Evolutionary conservation across 2,113 vertebrate genomes (phyloP), one percentile per base, ranked within the genome.

Genomic region (Neogale vison): DNA sequence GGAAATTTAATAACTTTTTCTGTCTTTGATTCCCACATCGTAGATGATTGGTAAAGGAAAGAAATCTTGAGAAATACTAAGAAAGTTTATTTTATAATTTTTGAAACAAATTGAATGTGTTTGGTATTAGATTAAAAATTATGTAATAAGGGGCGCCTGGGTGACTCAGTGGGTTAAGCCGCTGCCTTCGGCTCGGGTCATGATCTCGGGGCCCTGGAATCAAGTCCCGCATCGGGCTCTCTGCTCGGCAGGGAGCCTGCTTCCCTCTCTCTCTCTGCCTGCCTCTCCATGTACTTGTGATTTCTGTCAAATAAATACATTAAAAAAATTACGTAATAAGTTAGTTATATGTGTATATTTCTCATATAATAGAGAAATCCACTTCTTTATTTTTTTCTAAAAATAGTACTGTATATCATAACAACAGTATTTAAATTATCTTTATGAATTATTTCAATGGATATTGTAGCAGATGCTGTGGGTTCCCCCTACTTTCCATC

Each of bases 401-500:
- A 14, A 82, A 45, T 47, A 88, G 26, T 23, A 36, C 9, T 39
- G 36, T 31, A 61, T 81, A 34, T 55, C 67, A n/a, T 39, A 71
- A 21, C 3, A 31, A 72, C 14, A 88, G 45, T 45, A 20, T 13
- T 57, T 17, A 20, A 74, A 47, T 36, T 23, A 31, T 36, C 71
- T 8, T 65, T 52, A 67, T 1, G 24, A 26, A 81, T 76, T 6
- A 4, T 3, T 86, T 65, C 42, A n/a, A 3, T 20, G 9, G n/a
- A 2, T 31, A 12, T 4, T 47, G 26, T 85, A 63, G 26, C 21
- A 50, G 7, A 57, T 47, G 34, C 4, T 83, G 4, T 50, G 63
- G 6, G 3, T 69, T 5, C 10, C 4, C 31, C 9, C 4, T 4
- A 1, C 12, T 9, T 24, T 7, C 13, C 20, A 7, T 8, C 10